A percentile compares a stretch with the other conserved stretches of the same genome.
These are phyloP conservation scores for Orthonyx spaldingii DNA, from an alignment of 2,113 vertebrate genomes.

Conservation along the genomic window DNA sequence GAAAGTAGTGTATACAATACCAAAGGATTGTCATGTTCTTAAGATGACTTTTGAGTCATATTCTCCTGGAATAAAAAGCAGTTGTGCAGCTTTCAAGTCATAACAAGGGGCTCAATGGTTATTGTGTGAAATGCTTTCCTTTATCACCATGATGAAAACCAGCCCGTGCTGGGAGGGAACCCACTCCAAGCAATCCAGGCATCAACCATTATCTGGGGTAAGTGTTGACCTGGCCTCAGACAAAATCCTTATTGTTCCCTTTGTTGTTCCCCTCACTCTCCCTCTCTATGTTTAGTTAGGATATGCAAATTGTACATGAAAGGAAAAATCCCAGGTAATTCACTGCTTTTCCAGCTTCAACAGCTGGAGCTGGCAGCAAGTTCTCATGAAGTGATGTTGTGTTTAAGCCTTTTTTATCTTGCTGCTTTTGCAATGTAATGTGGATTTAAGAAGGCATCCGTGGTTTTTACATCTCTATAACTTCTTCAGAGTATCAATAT, in stretches of 20 bases:
- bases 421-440: not conserved
- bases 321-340: constrained; percentile 10
- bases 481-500: not conserved
- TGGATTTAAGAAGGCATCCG: not conserved
- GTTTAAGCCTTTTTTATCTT: not conserved
- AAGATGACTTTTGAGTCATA: not conserved
- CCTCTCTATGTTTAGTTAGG: not conserved
- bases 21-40: not conserved
- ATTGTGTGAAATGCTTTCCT: constrained; percentile 1
- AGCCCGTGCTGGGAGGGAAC: not conserved
- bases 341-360: not conserved
- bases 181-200: not conserved
- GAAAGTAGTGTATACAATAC: not conserved
- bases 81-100: constrained; percentile 16
- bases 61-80: constrained; percentile 6
- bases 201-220: not conserved
- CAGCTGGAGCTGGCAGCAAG: not conserved
- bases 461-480: not conserved
- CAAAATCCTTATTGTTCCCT: constrained; percentile 11
- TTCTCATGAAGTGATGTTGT: not conserved
- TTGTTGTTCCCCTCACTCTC: not conserved
- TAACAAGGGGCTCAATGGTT: not conserved
- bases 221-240: constrained; percentile 29
- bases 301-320: not conserved
- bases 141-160: constrained; percentile 25